Percentiles rank a stretch among this genome's conserved stretches.
Evolutionary conservation across 2,888 invertebrate species (phyloP).

Genomic region (Pandemis corylana): DNA sequence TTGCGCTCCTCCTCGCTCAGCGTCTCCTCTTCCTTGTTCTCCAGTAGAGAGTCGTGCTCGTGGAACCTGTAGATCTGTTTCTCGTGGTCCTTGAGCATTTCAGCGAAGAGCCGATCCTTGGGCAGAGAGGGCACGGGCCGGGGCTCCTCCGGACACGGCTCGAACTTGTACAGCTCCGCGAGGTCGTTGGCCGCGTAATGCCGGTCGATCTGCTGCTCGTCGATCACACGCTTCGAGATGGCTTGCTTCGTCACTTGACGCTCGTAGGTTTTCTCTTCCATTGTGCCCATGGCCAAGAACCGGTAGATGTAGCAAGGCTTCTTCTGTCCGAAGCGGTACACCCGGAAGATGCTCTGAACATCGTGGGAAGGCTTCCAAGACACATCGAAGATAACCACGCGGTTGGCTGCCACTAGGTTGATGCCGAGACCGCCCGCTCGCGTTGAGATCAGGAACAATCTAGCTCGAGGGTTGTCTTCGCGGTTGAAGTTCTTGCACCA

Average conservation of each 20-base stretch:
- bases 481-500: slow-evolving; percentile 97
- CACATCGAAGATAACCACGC: slow-evolving; percentile 99
- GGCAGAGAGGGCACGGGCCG: slow-evolving; percentile 91
- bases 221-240: slow-evolving; percentile 97
- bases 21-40: slow-evolving; percentile 96
- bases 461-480: slow-evolving; percentile 89
- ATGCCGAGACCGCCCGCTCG: slow-evolving; percentile 98
- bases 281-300: slow-evolving; percentile 96
- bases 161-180: slow-evolving; percentile 95
- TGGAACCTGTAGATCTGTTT: slow-evolving; percentile 94
- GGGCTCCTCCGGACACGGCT: slow-evolving; percentile 86
- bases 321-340: slow-evolving; percentile 98
- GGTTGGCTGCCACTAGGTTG: slow-evolving; percentile 98
- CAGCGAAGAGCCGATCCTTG: slow-evolving; percentile 94
- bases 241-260: slow-evolving; percentile 98
- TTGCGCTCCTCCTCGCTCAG: slow-evolving; percentile 97
- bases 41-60: slow-evolving; percentile 97
- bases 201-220: slow-evolving; percentile 99
- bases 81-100: slow-evolving; percentile 91
- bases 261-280: slow-evolving; percentile 99
- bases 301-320: slow-evolving; percentile 99
- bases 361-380: slow-evolving; percentile 99
- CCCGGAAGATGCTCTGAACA: slow-evolving; percentile 98
- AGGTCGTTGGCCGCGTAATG: slow-evolving; percentile 98
- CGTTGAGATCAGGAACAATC: slow-evolving; percentile 98